Percentiles rank a stretch among this genome's conserved stretches.
Evolutionary conservation across 2,888 invertebrate genomes (phyloP).

Genomic region (Epinotia bilunana): DNA sequence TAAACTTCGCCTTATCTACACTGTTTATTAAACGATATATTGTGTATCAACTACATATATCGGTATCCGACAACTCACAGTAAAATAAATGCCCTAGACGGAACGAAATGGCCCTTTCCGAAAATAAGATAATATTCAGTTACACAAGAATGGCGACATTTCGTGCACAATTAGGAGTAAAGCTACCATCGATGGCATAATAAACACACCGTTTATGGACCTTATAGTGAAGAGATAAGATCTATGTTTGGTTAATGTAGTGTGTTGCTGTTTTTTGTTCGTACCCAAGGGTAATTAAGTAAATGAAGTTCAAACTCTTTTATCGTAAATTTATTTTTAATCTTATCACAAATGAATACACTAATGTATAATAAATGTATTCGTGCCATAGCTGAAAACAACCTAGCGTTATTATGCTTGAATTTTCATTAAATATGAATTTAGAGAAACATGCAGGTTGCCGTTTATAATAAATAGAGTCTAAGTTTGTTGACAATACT

Average conservation of each 20-base stretch:
- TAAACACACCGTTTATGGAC: too few species aligned
- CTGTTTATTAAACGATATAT: neutral
- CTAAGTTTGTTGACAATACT: too few species aligned
- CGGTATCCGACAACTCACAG: neutral
- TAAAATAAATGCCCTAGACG: neutral
- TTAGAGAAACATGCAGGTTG: neutral
- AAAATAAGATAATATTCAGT: constrained; percentile 13
- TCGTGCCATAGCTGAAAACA: neutral
- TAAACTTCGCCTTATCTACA: neutral
- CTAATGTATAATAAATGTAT: neutral
- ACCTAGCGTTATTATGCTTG: neutral
- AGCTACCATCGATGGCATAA: neutral
- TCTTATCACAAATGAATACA: constrained; percentile 1
- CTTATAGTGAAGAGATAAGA: too few species aligned
- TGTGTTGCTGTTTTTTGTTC: neutral
- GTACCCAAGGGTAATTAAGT: constrained; percentile 2
- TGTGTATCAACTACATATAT: constrained; percentile 1
- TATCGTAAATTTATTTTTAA: neutral
- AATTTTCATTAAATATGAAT: neutral
- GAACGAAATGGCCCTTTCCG: constrained; percentile 2
- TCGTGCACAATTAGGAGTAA: neutral
- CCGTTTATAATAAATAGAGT: too few species aligned
- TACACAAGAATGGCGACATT: constrained; percentile 8
- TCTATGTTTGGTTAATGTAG: too few species aligned
- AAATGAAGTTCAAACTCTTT: constrained; percentile 6